phyloP scores from a whole-genome alignment of 2,888 invertebrate species.

The Muschampia plurimacula region DNA sequence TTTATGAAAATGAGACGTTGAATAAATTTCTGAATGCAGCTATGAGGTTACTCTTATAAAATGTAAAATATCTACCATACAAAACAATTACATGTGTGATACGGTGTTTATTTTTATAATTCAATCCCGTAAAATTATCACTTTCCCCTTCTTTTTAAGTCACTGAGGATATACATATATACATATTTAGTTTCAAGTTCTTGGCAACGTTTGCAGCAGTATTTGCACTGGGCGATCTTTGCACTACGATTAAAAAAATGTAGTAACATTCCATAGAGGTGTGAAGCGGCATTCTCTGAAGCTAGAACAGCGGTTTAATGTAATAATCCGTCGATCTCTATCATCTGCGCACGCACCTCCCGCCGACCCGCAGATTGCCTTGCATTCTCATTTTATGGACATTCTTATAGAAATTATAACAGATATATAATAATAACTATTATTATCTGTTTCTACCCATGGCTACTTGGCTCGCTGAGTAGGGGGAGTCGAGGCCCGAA shows the following conservation, averaged over 20 bases:
- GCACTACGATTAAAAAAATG: background rate
- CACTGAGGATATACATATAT: background rate
- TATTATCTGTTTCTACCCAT: too few relatives aligned
- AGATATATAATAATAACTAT: background rate
- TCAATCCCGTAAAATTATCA: too few relatives aligned
- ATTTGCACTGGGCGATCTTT: background rate
- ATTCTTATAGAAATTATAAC: constrained; percentile 46
- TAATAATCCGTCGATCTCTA: constrained; percentile 83
- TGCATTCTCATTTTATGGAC: constrained; percentile 73
- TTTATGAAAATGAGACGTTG: too few relatives aligned
- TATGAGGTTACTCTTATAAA: too few relatives aligned
- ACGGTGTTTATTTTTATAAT: too few relatives aligned
- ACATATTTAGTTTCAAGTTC: background rate
- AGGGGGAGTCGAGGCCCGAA: too few relatives aligned
- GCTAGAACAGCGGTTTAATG: constrained; percentile 65
- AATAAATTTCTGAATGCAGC: too few relatives aligned
- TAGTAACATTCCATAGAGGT: constrained; percentile 62
- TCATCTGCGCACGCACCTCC: constrained; percentile 71
- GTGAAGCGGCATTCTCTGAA: constrained; percentile 59
- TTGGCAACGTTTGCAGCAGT: background rate
- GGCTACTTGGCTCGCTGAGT: too few relatives aligned
- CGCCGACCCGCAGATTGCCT: constrained; percentile 80
- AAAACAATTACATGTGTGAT: too few relatives aligned
- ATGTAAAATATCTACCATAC: too few relatives aligned
- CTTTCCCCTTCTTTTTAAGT: background rate